Conservation (phyloP, 2,888 invertebrate genomes). For the Ophioninae sp. region DNA sequence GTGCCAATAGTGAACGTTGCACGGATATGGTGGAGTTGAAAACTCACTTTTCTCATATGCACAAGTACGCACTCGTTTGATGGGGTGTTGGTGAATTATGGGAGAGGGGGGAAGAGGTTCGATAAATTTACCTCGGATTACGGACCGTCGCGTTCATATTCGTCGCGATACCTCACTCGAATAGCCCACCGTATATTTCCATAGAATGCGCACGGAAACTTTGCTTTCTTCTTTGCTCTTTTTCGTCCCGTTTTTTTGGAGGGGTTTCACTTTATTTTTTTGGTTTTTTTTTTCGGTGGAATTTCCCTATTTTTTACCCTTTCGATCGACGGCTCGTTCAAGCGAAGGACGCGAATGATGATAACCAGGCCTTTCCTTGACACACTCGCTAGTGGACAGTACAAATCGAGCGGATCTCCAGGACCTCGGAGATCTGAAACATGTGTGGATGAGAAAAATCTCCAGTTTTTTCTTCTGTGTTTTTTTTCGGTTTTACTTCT, state of each 20-base stretch:
- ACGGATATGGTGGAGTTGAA: not conserved
- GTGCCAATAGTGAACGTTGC: not conserved
- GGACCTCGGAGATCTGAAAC: not conserved
- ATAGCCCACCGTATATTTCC: constrained; percentile 75
- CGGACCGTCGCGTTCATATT: constrained; percentile 79
- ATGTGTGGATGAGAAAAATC: too few species aligned
- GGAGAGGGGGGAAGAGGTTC: constrained; percentile 64
- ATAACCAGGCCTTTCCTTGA: constrained; percentile 15
- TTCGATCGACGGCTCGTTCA: constrained; percentile 23
- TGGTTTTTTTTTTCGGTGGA: not conserved
- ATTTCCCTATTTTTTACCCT: constrained; percentile 31
- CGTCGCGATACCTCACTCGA: constrained; percentile 77
- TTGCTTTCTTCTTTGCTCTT: constrained; percentile 47
- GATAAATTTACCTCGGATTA: constrained; percentile 79
- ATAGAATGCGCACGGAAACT: constrained; percentile 53
- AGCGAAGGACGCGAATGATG: constrained; percentile 29
- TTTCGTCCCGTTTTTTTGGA: not conserved
- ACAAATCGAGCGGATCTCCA: constrained; percentile 19
- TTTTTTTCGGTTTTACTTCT: too few species aligned
- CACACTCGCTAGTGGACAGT: constrained; percentile 1
- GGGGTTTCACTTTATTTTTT: not conserved
- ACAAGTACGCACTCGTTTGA: not conserved
- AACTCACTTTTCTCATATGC: not conserved
- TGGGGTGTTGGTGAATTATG: not conserved
- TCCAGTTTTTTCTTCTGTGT: too few species aligned